Evolutionary conservation across 2,797 vertebrate genomes (phyloP), one percentile per base, ranked within the genome.

Genomic region (Aplochiton taeniatus): DNA sequence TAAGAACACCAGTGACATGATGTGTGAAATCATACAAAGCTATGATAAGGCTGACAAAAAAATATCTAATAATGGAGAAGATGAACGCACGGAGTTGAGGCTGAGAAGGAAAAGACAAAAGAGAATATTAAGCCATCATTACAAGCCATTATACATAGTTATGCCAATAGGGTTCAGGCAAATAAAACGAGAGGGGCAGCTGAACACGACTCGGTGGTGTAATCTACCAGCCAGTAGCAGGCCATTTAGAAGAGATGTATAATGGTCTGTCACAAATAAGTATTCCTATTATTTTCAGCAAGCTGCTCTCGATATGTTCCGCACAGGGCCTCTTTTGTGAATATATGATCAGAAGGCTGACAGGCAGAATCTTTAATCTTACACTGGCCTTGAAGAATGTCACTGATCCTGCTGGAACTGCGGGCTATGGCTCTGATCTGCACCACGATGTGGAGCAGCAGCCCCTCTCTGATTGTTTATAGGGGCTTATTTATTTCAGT

Each of bases 351-450:
- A 90, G 83, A 87, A 79, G 78, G 68, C 60, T 66, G 78, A 83
- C 87, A 87, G 81, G 77, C 70, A 58, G 1, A 64, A 47, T 87
- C 84, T 89, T 87, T 90, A 89, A 91, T 90, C 85, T 90, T 85
- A 83, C 85, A 77, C 81, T 84, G 87, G 87, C 89, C 86, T 87
- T 89, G 85, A 88, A 89, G 87, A 88, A 88, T 85, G 79, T 83
- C 87, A 86, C 83, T 87, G 86, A 87, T 83, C 80, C 48, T 59
- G 63, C 50, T 69, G 65, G 68, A 54, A 83, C 88, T 78, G 72
- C 78, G 82, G 78, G 81, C 80, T 83, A 70, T 70, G 75, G 66
- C 76, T 70, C 74, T 53, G 13, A 59, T 79, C 68, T 74, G 61
- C 69, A 73, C 76, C 78, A 79, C 70, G 69, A 58, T 68, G 68